phyloP scores from a whole-genome alignment of 2,113 vertebrate genomes.

The Rattus rattus region DNA sequence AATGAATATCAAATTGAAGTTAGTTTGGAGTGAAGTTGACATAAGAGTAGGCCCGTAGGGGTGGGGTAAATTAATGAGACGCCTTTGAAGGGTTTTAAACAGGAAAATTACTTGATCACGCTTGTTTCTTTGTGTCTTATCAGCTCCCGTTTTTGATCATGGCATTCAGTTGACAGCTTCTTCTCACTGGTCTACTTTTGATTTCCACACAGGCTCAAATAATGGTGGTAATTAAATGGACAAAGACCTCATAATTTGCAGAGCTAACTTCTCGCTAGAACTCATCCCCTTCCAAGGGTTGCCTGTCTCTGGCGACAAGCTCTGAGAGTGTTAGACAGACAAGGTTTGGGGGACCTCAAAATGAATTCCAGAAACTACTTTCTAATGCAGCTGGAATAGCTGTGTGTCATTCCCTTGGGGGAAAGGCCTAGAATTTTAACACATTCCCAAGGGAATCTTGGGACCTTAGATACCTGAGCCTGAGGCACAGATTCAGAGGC shows the following conservation, averaged over 20 bases:
- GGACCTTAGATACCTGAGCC: neutral
- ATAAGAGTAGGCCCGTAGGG: neutral
- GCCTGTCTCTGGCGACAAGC: neutral
- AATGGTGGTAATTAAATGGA: constrained; percentile 3
- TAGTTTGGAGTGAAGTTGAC: neutral
- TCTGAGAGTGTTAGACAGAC: neutral
- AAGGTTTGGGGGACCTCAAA: neutral
- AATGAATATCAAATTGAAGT: neutral
- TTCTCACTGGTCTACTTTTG: constrained; percentile 15
- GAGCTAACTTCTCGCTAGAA: neutral
- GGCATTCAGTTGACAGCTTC: constrained; percentile 48
- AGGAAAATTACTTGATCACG: constrained; percentile 36
- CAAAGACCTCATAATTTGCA: neutral
- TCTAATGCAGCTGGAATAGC: neutral
- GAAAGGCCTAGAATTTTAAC: neutral
- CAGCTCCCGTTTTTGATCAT: constrained; percentile 15
- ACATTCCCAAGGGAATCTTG: neutral
- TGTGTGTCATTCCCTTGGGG: neutral
- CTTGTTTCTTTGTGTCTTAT: constrained; percentile 47
- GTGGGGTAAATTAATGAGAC: neutral
- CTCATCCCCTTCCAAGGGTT: neutral
- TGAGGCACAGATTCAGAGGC: neutral
- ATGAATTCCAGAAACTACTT: neutral
- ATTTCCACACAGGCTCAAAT: constrained; percentile 44
- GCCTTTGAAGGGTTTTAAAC: constrained; percentile 7